Conservation (phyloP, 2,113 vertebrate genomes). For the Pollachius pollachius region DNA sequence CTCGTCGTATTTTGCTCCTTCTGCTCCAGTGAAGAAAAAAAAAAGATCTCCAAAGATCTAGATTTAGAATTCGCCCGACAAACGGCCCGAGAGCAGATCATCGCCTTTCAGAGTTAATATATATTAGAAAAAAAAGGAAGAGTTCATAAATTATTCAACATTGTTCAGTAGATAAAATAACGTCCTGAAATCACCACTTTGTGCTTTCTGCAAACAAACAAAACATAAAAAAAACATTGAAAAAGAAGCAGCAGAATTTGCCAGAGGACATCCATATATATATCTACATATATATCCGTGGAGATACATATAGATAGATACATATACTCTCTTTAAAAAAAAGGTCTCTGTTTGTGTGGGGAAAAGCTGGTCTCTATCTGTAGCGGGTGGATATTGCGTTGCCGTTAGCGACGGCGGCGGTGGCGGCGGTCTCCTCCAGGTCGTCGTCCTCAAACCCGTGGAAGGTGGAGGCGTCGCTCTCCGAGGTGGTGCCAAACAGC, state of each 20-base stretch:
- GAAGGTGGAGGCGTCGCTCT: conserved; percentile 98
- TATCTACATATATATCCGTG: conserved; percentile 11
- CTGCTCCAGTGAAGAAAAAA: conserved; percentile 44
- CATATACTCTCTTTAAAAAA: conserved; percentile 14
- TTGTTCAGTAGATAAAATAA: conserved; percentile 74
- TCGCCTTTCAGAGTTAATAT: conserved; percentile 59
- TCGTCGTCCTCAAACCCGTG: conserved; percentile 98
- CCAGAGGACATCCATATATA: conserved; percentile 65
- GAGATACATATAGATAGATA: conserved; percentile 27
- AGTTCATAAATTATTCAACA: conserved; percentile 74
- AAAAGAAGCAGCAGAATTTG: conserved; percentile 77
- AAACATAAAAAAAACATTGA: conserved; percentile 45
- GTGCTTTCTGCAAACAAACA: conserved; percentile 71
- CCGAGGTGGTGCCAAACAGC: conserved; percentile 96
- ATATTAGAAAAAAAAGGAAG: conserved; percentile 49
- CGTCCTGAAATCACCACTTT: conserved; percentile 69
- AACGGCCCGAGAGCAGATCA: conserved; percentile 47
- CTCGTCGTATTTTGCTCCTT: conserved; percentile 43
- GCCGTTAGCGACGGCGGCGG: conserved; percentile 77
- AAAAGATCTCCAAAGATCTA: conserved; percentile 30
- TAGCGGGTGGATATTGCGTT: conserved; percentile 81
- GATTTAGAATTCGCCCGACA: conserved; percentile 37
- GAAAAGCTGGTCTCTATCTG: conserved; percentile 78
- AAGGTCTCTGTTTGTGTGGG: conserved; percentile 35
- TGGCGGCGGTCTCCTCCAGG: conserved; percentile 87